Percentiles rank a stretch among this genome's conserved stretches.
Conservation (phyloP, 2,888 invertebrate species). For the Eristalis arbustorum region DNA sequence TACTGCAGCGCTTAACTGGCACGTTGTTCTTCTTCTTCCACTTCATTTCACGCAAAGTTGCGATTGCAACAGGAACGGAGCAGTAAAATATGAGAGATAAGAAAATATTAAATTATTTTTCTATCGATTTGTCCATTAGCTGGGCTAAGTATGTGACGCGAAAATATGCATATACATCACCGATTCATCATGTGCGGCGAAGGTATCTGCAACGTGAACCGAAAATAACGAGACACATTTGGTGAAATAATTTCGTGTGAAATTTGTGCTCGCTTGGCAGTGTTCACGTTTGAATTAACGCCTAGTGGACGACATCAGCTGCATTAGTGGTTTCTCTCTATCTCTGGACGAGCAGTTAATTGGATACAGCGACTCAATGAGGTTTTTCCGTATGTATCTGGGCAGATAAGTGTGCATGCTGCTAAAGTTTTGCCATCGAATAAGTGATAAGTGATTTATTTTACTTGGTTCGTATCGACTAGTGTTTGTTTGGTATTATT, state of each 20-base stretch:
- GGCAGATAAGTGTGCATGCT: too few relatives aligned
- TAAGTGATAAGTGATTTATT: too few relatives aligned
- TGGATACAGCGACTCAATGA: slow-evolving; percentile 13
- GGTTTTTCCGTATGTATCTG: background rate
- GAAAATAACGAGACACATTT: background rate
- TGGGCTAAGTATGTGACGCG: background rate
- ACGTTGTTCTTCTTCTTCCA: background rate
- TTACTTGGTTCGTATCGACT: too few relatives aligned
- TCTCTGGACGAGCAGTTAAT: background rate
- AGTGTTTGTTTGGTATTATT: too few relatives aligned
- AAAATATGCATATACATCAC: background rate
- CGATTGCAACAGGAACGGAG: slow-evolving; percentile 12
- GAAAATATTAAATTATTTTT: slow-evolving; percentile 42
- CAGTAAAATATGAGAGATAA: slow-evolving; percentile 44
- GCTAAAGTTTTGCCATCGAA: too few relatives aligned
- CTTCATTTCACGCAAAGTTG: slow-evolving; percentile 9
- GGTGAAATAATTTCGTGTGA: background rate
- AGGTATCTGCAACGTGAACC: background rate
- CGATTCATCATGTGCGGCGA: background rate
- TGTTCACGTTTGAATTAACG: slow-evolving; percentile 2
- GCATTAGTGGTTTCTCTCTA: background rate
- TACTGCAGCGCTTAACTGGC: background rate
- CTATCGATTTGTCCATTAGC: slow-evolving; percentile 43
- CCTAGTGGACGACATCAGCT: slow-evolving; percentile 1
- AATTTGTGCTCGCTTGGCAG: background rate